Evolutionary conservation across 2,888 invertebrate species (phyloP), one percentile per base, ranked within the genome.

Genomic region (Amphiduros pacificus): DNA sequence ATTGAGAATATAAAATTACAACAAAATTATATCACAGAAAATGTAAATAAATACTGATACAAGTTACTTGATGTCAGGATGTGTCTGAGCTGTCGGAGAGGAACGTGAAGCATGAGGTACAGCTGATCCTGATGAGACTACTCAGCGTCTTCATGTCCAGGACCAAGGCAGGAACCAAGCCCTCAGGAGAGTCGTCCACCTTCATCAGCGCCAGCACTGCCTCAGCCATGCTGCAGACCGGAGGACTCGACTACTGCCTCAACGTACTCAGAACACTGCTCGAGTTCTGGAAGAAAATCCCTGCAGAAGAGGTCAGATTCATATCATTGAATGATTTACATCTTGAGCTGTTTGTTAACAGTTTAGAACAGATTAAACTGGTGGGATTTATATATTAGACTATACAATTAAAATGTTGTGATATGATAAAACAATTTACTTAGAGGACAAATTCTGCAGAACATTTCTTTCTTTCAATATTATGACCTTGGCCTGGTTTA

Each of bases 81-180:
- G 81, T 84, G 27, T 81, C 75, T 14, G 84, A 86, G 55, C 83
- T 87, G 63, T 86, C 87, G 69, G 85, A 87, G 55, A 87, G 94
- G 55, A 90, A 88, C 29, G 88, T 90, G 63, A 87, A 88, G 65
- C 87, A 91, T 64, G 95, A 96, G 84, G 89, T 94, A 62, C 92
- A 93, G 78, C 85, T 96, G 11, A 89, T 95, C 32, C 88, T 94
- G 63, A 90, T 96, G 87, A 87, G 94, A 62, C 86, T 96, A 31
- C 86, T 96, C 52, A 93, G 94, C 87, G 85, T 81, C 17, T 71
- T 81, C 26, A 69, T 81, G 69, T 81, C 81, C 17, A 71, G 78
- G 36, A 76, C 78, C 14, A 75, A 76, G 59, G 71, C 77, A 26
- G 77, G 77, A 40, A 71, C 77, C 14, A 79, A 79, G 64, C 73